phyloP scores from a whole-genome alignment of 2,888 invertebrate genomes.

The Spodoptera exigua region DNA sequence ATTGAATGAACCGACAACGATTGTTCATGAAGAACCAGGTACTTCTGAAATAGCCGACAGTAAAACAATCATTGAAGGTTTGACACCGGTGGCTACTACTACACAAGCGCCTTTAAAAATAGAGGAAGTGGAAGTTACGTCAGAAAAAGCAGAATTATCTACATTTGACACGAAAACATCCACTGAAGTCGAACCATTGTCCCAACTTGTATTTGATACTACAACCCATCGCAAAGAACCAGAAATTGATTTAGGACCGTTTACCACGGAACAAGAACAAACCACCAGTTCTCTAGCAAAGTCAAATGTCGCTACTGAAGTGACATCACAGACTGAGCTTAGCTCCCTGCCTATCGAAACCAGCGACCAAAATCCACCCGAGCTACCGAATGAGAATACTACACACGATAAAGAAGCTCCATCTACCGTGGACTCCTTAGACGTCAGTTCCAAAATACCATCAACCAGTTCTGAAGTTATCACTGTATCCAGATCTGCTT shows the following conservation, averaged over 20 bases:
- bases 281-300: constrained; percentile 70
- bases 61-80: constrained; percentile 15
- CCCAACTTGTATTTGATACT: constrained; percentile 43
- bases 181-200: constrained; percentile 42
- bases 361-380: constrained; percentile 83
- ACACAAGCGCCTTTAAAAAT: constrained; percentile 44
- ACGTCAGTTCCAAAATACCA: constrained; percentile 64
- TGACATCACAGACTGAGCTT: constrained; percentile 81
- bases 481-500: constrained; percentile 65
- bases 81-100: constrained; percentile 37
- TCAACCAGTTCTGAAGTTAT: constrained; percentile 68
- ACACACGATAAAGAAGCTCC: constrained; percentile 65
- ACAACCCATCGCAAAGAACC: constrained; percentile 48
- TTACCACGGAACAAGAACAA: constrained; percentile 65
- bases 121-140: constrained; percentile 39
- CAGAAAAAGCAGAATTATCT: constrained; percentile 23
- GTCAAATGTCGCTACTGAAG: constrained; percentile 76
- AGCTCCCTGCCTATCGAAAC: constrained; percentile 84
- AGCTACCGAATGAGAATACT: constrained; percentile 68
- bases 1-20: constrained; percentile 69
- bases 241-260: constrained; percentile 49
- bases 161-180: constrained; percentile 41
- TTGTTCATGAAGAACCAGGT: constrained; percentile 65
- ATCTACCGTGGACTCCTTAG: constrained; percentile 66
- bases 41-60: constrained; percentile 68